These are phyloP conservation scores for Dicentrarchus labrax DNA, from an alignment of 2,113 vertebrate species.

Conservation along the genomic window DNA sequence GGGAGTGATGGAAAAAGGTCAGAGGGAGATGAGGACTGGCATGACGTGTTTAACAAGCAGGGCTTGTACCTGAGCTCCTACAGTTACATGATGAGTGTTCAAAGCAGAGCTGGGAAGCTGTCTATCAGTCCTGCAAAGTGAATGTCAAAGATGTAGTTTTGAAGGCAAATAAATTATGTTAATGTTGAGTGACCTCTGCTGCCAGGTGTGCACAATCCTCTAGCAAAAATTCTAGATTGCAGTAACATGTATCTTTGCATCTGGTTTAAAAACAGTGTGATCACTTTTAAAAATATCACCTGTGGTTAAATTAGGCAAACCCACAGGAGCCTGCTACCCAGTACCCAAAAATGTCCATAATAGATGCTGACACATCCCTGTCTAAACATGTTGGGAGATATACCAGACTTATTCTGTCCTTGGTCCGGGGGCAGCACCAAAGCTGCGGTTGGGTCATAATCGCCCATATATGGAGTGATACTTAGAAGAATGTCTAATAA, in stretches of 20 bases:
- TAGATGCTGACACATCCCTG: neutral
- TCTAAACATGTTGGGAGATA: too few relatives aligned
- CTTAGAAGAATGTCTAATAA: too few relatives aligned
- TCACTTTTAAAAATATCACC: neutral
- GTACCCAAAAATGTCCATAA: neutral
- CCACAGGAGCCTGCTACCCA: neutral
- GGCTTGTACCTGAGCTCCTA: neutral
- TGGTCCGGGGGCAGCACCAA: too few relatives aligned
- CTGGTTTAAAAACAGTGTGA: neutral
- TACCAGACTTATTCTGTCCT: too few relatives aligned
- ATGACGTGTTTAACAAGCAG: slow-evolving; percentile 21
- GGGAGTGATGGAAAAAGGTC: neutral
- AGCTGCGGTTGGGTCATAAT: too few relatives aligned
- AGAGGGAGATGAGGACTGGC: neutral
- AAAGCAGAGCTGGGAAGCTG: neutral
- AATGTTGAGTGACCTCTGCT: neutral
- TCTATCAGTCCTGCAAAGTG: neutral
- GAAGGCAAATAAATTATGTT: neutral
- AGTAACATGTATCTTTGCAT: neutral
- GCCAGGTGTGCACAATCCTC: neutral
- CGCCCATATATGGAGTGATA: too few relatives aligned
- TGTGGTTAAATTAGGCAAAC: neutral
- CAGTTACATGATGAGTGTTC: neutral
- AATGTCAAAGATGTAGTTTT: neutral
- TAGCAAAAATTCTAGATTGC: neutral